These are phyloP conservation scores for Aspidoscelis tigris DNA, from an alignment of 2,113 vertebrate genomes.

Conservation along the genomic window DNA sequence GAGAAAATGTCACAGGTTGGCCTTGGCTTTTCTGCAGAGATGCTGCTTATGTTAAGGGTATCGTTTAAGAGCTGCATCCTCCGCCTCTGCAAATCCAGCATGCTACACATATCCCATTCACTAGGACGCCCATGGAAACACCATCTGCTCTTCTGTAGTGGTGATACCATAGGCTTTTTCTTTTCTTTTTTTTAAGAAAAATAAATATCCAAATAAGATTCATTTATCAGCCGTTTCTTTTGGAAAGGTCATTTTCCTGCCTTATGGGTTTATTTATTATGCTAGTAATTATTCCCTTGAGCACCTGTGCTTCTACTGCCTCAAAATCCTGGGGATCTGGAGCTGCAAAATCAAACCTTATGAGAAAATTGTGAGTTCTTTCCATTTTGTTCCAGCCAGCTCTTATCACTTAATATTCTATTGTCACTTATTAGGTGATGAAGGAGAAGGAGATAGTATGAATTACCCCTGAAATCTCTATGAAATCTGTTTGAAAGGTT, in stretches of 20 bases:
- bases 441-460: constrained; percentile 11
- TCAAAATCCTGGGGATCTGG: constrained; percentile 26
- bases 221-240: constrained; percentile 23
- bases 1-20: background rate
- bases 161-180: background rate
- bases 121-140: constrained; percentile 10
- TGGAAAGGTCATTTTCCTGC: constrained; percentile 48
- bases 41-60: background rate
- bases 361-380: background rate
- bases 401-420: constrained; percentile 62
- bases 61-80: background rate
- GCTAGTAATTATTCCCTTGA: background rate
- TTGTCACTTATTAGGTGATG: constrained; percentile 52
- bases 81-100: constrained; percentile 8
- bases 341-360: constrained; percentile 20
- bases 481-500: constrained; percentile 42
- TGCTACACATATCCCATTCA: constrained; percentile 26
- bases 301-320: constrained; percentile 12
- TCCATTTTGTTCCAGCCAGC: constrained; percentile 59
- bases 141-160: constrained; percentile 21
- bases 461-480: constrained; percentile 47
- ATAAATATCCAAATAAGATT: background rate
- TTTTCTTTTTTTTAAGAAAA: constrained; percentile 1
- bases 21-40: constrained; percentile 18
- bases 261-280: constrained; percentile 46